Evolutionary conservation across 2,888 invertebrate species (phyloP).

Genomic region (Apodemia zela): DNA sequence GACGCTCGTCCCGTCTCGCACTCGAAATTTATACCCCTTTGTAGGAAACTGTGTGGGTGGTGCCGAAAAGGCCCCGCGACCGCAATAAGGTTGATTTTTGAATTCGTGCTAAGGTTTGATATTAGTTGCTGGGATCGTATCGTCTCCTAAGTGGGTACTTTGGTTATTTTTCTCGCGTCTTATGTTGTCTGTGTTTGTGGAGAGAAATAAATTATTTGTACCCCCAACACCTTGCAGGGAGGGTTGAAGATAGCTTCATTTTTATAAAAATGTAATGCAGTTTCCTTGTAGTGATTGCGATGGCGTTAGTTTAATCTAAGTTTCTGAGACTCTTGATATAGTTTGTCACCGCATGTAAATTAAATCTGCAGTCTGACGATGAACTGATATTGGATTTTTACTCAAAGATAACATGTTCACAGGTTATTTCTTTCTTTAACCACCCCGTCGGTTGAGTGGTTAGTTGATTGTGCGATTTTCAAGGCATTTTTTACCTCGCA

Average conservation of each 20-base stretch:
- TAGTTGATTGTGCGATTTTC: no score
- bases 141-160: conserved; percentile 70
- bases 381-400: no score
- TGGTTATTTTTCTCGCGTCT: conserved; percentile 74
- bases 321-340: conserved; percentile 19
- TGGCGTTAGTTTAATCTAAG: conserved; percentile 25
- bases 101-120: conserved; percentile 39
- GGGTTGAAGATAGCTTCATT: conserved; percentile 68
- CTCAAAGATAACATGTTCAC: no score
- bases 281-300: conserved; percentile 69
- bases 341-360: conserved; percentile 3
- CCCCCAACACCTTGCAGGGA: conserved; percentile 70
- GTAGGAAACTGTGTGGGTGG: conserved; percentile 38
- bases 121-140: conserved; percentile 18
- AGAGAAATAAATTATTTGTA: conserved; percentile 74
- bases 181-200: conserved; percentile 69
- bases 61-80: conserved; percentile 47
- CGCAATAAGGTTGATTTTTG: conserved; percentile 53
- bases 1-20: conserved; percentile 43
- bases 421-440: no score
- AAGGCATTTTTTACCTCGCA: no score
- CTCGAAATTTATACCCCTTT: conserved; percentile 65
- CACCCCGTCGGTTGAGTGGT: no score
- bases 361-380: neutral
- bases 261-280: conserved; percentile 76